Conservation (phyloP, 2,888 invertebrate genomes). For the Melipona beecheii region DNA sequence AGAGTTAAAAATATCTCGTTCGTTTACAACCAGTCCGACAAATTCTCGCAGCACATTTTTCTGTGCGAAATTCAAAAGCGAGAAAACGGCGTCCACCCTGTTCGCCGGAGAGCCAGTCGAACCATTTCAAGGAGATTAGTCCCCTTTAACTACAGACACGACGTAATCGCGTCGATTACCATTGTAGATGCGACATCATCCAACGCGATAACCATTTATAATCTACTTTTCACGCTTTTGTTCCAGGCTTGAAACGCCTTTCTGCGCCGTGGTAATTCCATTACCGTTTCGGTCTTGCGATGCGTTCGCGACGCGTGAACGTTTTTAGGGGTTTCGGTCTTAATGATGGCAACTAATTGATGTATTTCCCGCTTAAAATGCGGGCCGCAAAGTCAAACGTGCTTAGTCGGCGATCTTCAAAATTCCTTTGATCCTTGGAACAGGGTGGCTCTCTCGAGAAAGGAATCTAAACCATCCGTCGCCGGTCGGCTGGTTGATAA, state of each 20-base stretch:
- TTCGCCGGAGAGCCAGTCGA: not conserved
- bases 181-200: constrained; percentile 24
- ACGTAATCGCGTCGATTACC: constrained; percentile 51
- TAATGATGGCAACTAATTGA: constrained; percentile 64
- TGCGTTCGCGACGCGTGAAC: constrained; percentile 55
- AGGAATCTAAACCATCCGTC: constrained; percentile 54
- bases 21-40: not conserved
- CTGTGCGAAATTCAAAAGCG: not conserved
- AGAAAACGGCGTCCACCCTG: not conserved
- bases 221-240: constrained; percentile 69
- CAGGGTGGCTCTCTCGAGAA: constrained; percentile 56
- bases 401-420: constrained; percentile 63
- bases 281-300: constrained; percentile 48
- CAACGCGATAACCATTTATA: constrained; percentile 59
- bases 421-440: constrained; percentile 60
- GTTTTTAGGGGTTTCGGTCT: constrained; percentile 19
- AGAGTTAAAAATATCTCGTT: no score
- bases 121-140: constrained; percentile 34
- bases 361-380: constrained; percentile 58
- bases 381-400: constrained; percentile 65
- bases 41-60: not conserved
- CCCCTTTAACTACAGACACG: not conserved
- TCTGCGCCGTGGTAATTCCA: constrained; percentile 57
- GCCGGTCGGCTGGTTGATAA: constrained; percentile 48
- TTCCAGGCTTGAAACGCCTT: constrained; percentile 49